Conservation (phyloP, 2,888 invertebrate genomes). For the Lithophane leautieri region DNA sequence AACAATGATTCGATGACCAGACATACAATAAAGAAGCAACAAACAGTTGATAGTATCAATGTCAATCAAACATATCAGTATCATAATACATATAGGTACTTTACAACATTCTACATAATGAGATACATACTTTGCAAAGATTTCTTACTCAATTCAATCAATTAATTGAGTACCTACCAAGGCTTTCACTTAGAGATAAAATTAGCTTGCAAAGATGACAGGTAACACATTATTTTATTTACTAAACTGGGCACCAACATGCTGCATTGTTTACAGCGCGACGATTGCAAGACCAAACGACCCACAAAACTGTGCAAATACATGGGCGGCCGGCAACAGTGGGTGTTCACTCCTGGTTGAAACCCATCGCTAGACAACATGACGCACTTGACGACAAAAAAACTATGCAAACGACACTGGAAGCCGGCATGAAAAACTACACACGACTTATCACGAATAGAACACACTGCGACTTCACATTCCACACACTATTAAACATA, state of each 20-base stretch:
- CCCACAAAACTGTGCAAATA: conserved; percentile 53
- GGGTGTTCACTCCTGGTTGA: conserved; percentile 55
- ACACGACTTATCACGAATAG: conserved; percentile 72
- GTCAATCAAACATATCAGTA: conserved; percentile 41
- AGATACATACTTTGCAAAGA: conserved; percentile 18
- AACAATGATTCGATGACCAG: conserved; percentile 48
- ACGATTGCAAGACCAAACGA: conserved; percentile 68
- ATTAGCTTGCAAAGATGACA: conserved; percentile 53
- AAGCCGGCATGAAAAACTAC: conserved; percentile 82
- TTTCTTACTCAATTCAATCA: conserved; percentile 31
- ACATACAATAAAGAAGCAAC: conserved; percentile 51
- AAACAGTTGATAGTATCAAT: conserved; percentile 45
- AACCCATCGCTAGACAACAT: conserved; percentile 65
- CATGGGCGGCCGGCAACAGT: conserved; percentile 38
- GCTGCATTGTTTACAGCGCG: conserved; percentile 82
- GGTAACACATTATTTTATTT: conserved; percentile 71
- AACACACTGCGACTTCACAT: conserved; percentile 73
- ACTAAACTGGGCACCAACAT: conserved; percentile 80
- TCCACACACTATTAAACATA: conserved; percentile 72
- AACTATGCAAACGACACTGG: conserved; percentile 75
- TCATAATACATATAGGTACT: conserved; percentile 11
- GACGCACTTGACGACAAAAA: conserved; percentile 75
- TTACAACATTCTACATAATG: conserved; percentile 13
- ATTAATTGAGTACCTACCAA: conserved; percentile 13
- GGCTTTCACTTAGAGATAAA: conserved; percentile 48